Evolutionary conservation across 2,113 vertebrate species (phyloP).

Genomic region (Etia nguti): DNA sequence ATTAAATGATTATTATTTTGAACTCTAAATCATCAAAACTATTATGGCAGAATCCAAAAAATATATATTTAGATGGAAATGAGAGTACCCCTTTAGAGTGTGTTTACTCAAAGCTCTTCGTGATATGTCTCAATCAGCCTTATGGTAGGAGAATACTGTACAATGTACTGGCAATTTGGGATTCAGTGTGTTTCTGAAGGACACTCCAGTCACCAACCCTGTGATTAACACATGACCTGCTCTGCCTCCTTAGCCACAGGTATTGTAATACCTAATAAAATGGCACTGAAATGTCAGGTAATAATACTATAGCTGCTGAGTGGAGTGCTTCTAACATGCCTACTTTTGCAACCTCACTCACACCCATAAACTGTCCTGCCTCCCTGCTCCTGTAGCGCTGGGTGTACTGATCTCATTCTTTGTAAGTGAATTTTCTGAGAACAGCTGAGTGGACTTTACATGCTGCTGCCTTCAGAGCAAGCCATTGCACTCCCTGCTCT

Average conservation of each 20-base stretch:
- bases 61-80: background rate
- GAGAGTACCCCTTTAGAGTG: background rate
- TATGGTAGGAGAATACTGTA: background rate
- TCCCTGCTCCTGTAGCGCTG: background rate
- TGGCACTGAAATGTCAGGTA: background rate
- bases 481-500: background rate
- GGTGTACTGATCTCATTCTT: background rate
- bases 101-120: background rate
- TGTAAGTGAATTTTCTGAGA: background rate
- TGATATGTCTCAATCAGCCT: background rate
- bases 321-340: background rate
- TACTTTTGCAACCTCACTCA: background rate
- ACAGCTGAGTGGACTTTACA: slow-evolving; percentile 6
- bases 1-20: background rate
- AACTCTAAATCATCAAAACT: background rate
- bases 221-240: background rate
- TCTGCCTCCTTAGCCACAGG: background rate
- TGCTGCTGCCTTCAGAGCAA: slow-evolving; percentile 1
- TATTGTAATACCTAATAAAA: background rate
- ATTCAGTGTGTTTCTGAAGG: background rate
- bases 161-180: background rate
- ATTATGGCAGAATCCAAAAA: background rate
- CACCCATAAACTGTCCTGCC: background rate
- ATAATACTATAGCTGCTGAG: background rate
- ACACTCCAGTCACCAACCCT: background rate